These are phyloP conservation scores for Ptilonorhynchus violaceus DNA, from an alignment of 2,113 vertebrate species.

Conservation along the genomic window DNA sequence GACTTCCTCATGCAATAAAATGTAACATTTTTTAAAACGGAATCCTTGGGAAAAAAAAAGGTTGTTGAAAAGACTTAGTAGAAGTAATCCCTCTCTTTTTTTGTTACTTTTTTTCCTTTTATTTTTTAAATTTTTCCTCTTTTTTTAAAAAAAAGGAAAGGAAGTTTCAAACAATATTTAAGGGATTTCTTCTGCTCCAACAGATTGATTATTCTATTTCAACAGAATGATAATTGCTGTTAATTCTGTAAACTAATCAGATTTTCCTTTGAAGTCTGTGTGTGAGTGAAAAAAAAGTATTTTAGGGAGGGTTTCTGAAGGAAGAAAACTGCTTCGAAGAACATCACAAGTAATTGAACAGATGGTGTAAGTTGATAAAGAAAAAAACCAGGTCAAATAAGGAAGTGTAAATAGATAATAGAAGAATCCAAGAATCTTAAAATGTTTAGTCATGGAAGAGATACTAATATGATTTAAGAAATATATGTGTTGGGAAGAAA, in stretches of 20 bases:
- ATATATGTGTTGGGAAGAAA: background rate
- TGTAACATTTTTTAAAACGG: background rate
- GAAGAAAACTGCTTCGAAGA: background rate
- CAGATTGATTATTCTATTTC: background rate
- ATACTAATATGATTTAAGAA: background rate
- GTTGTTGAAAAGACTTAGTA: background rate
- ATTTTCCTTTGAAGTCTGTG: background rate
- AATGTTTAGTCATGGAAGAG: background rate
- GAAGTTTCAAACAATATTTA: background rate
- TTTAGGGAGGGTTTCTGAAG: background rate
- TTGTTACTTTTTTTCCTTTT: no score
- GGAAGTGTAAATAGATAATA: background rate
- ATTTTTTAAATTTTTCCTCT: background rate
- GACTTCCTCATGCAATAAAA: background rate
- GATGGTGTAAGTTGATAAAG: background rate
- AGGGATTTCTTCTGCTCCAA: background rate
- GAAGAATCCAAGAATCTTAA: background rate
- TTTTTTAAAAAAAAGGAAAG: background rate
- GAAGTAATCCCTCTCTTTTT: background rate
- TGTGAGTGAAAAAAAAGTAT: background rate
- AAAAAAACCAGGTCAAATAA: background rate
- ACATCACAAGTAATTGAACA: background rate
- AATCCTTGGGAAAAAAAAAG: background rate
- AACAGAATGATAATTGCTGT: background rate
- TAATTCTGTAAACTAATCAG: background rate